Evolutionary conservation across 2,113 vertebrate species (phyloP), one percentile per base, ranked within the genome.

Genomic region (Garra rufa): DNA sequence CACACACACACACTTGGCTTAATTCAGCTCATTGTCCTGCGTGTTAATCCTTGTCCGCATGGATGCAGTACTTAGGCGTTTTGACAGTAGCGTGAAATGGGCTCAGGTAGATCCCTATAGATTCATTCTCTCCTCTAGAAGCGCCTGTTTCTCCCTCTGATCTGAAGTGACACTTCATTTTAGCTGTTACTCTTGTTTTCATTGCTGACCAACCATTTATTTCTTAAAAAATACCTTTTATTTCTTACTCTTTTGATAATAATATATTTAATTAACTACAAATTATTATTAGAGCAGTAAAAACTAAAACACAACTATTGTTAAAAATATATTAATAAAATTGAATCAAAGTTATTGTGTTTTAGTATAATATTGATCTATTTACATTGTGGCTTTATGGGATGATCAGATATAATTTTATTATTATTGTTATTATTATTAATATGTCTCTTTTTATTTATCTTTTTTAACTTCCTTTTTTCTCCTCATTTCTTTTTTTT

Each of bases 81-180:
- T 83, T 85, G 92, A 92, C 93, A 91, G 87, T 84, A 90, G 91
- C 84, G 9, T 81, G 76, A 90, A 94, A 91, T 92, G 93, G 92
- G 93, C 93, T 94, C 91, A 92, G 92, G 91, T 93, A 93, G 90
- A 91, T 90, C 88, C 89, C 87, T 85, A 79, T 80, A 89, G 88
- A 88, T 90, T 92, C 87, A 89, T 86, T 69, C 26, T 70, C 77
- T 81, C 82, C n/a, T 55, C 65, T 67, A 89, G 83, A 88, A 77
- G 85, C 89, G 70, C 84, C 76, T 81, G 61, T 24, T 46, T 44
- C 44, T 75, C 19, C 76, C 48, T 2, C 2, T 84, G 55, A 43
- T 50, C 34, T 70, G 41, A 63, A 50, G 55, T 82, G 55, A 50
- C 24, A 50, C 44, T 71, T 75, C 24, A 38, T 48, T 50, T 70